Evolutionary conservation across 1,140 invertebrate species (phyloP), one percentile per base, ranked within the genome.

Genomic region (Gonatopus flavifemur): DNA sequence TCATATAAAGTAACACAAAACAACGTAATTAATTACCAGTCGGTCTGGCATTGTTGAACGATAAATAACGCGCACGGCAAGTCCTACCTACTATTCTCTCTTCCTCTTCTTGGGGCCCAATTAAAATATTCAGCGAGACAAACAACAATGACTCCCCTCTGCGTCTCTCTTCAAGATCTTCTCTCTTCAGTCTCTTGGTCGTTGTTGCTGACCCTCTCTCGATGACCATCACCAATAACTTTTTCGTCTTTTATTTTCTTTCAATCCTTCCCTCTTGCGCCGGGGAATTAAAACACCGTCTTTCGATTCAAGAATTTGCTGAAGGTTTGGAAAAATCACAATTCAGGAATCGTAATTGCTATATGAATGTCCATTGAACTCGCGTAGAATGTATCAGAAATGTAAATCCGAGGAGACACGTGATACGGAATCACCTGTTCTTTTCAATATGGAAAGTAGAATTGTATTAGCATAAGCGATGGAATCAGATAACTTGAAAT

Each of bases 51-150:
- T 76, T 76, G 74, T 77, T 77, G 67, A 64, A 75, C 69, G 67
- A 76, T 77, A 77, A 76, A 76, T 76, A 76, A 77, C 71, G 54
- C 60, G n/a, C n/a, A n/a, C n/a, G 46, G 28, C 49, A 35, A 54
- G 42, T 39, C 50, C 55, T 55, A 62, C 55, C n/a, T n/a, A n/a
- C n/a, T n/a, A n/a, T n/a, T n/a, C n/a, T n/a, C n/a, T n/a, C n/a
- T n/a, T n/a, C n/a, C n/a, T n/a, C n/a, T n/a, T n/a, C n/a, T n/a
- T n/a, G n/a, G n/a, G n/a, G 66, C 70, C 75, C 73, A 77, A 77
- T 77, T 75, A 77, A 76, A 77, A 77, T 77, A 77, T 77, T 77
- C 72, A 75, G 45, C 62, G 67, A 77, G 74, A 77, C 74, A 77
- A 76, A 77, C 73, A 75, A 77, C 72, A 77, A 77, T 76, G 71